phyloP scores from a whole-genome alignment of 2,888 invertebrate genomes.

The Atethmia centrago region DNA sequence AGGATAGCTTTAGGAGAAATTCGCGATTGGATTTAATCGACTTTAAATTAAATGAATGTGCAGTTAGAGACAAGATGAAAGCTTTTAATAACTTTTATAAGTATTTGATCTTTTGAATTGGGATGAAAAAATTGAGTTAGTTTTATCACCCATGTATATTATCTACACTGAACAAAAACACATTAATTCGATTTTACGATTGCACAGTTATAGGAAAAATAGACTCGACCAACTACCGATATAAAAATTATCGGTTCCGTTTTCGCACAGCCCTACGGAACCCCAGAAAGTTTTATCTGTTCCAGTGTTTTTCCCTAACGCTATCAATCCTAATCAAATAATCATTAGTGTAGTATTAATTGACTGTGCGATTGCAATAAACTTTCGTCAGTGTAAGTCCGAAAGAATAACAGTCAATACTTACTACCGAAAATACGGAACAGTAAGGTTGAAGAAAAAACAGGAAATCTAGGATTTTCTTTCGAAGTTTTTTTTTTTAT shows the following conservation, averaged over 20 bases:
- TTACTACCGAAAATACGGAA: neutral
- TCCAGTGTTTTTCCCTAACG: conserved; percentile 29
- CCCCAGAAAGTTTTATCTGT: neutral
- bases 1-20: neutral
- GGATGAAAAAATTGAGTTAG: neutral
- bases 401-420: neutral
- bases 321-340: conserved; percentile 50
- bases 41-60: too few relatives aligned
- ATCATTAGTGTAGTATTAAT: conserved; percentile 45
- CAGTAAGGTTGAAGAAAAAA: too few relatives aligned
- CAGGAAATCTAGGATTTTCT: neutral
- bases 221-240: neutral
- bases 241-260: neutral
- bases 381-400: conserved; percentile 5
- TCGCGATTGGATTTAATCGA: neutral
- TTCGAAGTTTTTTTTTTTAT: neutral
- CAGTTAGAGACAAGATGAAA: neutral
- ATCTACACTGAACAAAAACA: neutral
- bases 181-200: neutral
- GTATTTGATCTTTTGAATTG: neutral
- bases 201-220: neutral
- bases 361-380: conserved; percentile 30
- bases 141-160: too few relatives aligned
- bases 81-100: neutral
- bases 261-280: neutral